Percentiles rank a stretch among this genome's conserved stretches.
phyloP scores from a whole-genome alignment of 2,888 invertebrate species.

The Cephus spinipes region DNA sequence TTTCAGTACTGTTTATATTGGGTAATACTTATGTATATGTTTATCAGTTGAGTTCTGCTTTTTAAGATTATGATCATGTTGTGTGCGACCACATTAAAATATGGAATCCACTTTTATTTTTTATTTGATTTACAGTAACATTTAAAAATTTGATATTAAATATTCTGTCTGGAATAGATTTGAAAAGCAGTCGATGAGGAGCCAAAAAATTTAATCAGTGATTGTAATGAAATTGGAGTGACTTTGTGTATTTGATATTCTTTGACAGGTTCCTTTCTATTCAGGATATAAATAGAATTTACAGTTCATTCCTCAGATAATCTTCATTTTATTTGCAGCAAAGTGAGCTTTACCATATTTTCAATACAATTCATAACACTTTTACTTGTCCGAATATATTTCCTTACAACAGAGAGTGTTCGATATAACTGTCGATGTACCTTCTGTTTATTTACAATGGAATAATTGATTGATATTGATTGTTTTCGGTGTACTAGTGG shows the following conservation, averaged over 20 bases:
- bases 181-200: not conserved
- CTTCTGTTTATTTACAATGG: constrained; percentile 28
- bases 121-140: not conserved
- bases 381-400: not conserved
- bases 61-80: constrained; percentile 2
- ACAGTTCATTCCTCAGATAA: too few relatives aligned
- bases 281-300: too few relatives aligned
- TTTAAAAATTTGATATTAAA: too few relatives aligned
- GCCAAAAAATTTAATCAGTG: not conserved
- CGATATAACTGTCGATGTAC: constrained; percentile 3
- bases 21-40: not conserved
- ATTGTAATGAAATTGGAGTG: too few relatives aligned
- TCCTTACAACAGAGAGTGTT: not conserved
- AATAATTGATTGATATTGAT: constrained; percentile 41
- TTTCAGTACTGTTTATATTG: not conserved
- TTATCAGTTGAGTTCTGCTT: not conserved
- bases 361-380: not conserved
- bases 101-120: constrained; percentile 8
- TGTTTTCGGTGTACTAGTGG: constrained; percentile 68
- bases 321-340: too few relatives aligned
- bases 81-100: not conserved
- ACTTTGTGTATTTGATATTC: not conserved
- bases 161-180: too few relatives aligned
- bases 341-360: not conserved
- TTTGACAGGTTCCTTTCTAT: not conserved